These are phyloP conservation scores for Lithobates sylvaticus DNA, from an alignment of 2,797 vertebrate species.

Conservation along the genomic window DNA sequence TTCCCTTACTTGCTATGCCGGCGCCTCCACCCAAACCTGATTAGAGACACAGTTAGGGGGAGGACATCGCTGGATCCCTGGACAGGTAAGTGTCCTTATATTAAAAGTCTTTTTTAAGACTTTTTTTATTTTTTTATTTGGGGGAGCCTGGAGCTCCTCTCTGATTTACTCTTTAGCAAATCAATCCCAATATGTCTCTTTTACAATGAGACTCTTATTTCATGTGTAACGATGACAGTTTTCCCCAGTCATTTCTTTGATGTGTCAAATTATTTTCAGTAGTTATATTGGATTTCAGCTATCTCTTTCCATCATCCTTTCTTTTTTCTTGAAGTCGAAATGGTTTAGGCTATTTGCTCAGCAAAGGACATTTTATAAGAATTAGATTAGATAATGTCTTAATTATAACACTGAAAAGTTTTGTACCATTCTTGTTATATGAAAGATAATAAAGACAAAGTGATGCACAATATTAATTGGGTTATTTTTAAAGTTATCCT, in stretches of 20 bases:
- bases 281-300: conserved; percentile 51
- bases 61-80: too few species aligned
- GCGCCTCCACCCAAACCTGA: too few species aligned
- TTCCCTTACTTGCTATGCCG: too few species aligned
- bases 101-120: too few species aligned
- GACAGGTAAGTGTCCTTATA: too few species aligned
- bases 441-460: conserved; percentile 9
- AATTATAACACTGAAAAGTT: conserved; percentile 48
- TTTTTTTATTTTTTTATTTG: too few species aligned
- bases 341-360: conserved; percentile 31
- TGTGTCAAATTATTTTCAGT: conserved; percentile 51
- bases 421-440: background rate
- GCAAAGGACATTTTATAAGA: conserved; percentile 18
- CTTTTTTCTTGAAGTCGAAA: conserved; percentile 35
- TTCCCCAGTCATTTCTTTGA: conserved; percentile 35
- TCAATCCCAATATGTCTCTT: too few species aligned
- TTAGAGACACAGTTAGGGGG: too few species aligned
- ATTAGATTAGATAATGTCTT: conserved; percentile 49
- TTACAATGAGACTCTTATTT: background rate
- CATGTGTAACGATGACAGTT: conserved; percentile 21
- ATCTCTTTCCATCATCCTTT: conserved; percentile 53
- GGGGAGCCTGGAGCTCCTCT: too few species aligned
- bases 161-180: too few species aligned
- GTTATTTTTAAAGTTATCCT: background rate
- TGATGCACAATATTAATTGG: conserved; percentile 17